Evolutionary conservation across 2,888 invertebrate species (phyloP).

Genomic region (Deilephila elpenor): DNA sequence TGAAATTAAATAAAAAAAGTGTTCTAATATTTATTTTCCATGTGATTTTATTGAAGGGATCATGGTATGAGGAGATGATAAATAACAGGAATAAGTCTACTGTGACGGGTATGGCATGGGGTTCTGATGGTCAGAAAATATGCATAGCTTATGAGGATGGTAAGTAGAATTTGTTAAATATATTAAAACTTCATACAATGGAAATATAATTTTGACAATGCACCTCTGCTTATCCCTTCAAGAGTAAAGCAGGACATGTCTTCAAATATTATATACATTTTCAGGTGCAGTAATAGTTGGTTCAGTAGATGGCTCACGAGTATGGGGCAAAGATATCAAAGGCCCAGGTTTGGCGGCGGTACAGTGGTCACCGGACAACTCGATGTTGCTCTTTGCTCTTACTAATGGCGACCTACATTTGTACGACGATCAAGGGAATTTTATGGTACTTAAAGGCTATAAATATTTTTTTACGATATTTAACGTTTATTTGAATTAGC

Average conservation of each 20-base stretch:
- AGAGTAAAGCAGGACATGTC: background rate
- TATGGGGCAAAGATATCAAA: conserved; percentile 99
- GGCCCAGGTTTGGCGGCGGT: conserved; percentile 92
- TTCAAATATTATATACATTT: conserved; percentile 21
- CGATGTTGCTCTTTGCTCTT: conserved; percentile 94
- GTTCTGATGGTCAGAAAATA: conserved; percentile 97
- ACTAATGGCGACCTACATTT: conserved; percentile 96
- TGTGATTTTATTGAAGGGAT: conserved; percentile 86
- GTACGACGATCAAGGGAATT: conserved; percentile 96
- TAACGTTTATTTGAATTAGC: background rate
- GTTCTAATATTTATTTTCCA: no score
- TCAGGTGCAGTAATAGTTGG: conserved; percentile 96
- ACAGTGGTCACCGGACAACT: conserved; percentile 98
- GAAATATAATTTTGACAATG: no score
- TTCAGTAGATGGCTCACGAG: conserved; percentile 98
- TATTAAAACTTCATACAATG: no score
- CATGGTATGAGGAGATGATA: conserved; percentile 99
- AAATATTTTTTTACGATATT: background rate
- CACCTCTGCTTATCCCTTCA: no score
- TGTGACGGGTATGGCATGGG: conserved; percentile 99
- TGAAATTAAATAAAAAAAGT: no score
- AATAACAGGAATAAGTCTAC: conserved; percentile 99
- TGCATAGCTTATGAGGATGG: conserved; percentile 99
- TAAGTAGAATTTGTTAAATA: conserved; percentile 49
- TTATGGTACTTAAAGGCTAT: conserved; percentile 80